phyloP scores from a whole-genome alignment of 2,888 invertebrate genomes.

The Dromius quadrimaculatus region DNA sequence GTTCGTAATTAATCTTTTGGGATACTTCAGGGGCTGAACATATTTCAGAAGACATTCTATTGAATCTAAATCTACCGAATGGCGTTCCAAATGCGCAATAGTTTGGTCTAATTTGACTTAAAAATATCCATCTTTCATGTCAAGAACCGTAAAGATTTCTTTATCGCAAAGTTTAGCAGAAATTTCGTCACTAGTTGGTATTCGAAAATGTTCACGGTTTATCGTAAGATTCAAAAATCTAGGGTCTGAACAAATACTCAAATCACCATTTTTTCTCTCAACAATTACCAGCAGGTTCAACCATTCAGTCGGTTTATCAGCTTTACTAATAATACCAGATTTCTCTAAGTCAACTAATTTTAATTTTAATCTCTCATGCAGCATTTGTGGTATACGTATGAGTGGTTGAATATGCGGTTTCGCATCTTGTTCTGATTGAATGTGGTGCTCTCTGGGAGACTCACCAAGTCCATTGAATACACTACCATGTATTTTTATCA shows the following conservation, averaged over 20 bases:
- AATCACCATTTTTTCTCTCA: conserved; percentile 4
- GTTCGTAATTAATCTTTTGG: not conserved
- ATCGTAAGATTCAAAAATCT: conserved; percentile 5
- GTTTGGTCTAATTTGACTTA: not conserved
- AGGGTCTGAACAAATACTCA: conserved; percentile 5
- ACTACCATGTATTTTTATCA: too few species aligned
- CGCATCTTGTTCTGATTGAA: too few species aligned
- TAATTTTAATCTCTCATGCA: too few species aligned
- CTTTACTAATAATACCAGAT: conserved; percentile 1
- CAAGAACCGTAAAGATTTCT: conserved; percentile 16
- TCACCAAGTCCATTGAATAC: too few species aligned
- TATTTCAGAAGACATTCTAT: conserved; percentile 22
- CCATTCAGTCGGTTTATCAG: conserved; percentile 5
- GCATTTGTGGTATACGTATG: too few species aligned
- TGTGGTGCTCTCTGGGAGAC: too few species aligned
- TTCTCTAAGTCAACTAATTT: too few species aligned
- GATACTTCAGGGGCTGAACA: not conserved
- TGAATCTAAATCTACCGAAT: conserved; percentile 24
- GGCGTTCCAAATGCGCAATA: conserved; percentile 11
- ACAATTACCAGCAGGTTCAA: conserved; percentile 9
- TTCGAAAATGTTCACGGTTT: not conserved
- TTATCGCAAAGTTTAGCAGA: not conserved
- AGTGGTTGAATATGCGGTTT: too few species aligned
- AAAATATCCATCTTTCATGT: conserved; percentile 1
- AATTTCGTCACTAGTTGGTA: conserved; percentile 11